Evolutionary conservation across 35 echinoderm and acorn worm genomes (phyloP).

Genomic region (Heliocidaris tuberculata): DNA sequence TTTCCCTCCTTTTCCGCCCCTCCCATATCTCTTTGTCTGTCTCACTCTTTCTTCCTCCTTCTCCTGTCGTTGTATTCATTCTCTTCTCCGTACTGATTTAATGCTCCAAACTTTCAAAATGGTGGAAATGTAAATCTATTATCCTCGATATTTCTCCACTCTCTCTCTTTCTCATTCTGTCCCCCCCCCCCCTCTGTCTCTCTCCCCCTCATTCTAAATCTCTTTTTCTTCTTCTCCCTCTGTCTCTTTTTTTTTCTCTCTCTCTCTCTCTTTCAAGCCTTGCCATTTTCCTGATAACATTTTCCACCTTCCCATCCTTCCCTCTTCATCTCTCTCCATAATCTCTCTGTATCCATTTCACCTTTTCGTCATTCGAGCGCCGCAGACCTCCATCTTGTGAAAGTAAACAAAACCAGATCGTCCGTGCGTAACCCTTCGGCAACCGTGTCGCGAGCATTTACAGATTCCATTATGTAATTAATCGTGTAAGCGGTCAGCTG

Average conservation of each 20-base stretch:
- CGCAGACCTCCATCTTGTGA: not conserved
- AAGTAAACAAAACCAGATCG: not conserved
- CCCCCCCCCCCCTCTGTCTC: too few species aligned
- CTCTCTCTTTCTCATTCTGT: too few species aligned
- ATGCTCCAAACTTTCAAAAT: too few species aligned
- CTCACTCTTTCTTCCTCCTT: too few species aligned
- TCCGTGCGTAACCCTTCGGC: not conserved
- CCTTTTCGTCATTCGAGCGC: not conserved
- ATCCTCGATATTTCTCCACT: too few species aligned
- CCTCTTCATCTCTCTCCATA: too few species aligned
- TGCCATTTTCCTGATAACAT: not conserved
- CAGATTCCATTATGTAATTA: slow-evolving; percentile 12
- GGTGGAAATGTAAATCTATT: too few species aligned
- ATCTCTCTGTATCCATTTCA: not conserved
- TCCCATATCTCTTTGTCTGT: too few species aligned
- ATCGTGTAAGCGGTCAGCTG: not conserved
- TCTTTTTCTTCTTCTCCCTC: not conserved
- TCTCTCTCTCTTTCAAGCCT: not conserved
- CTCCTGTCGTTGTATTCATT: too few species aligned
- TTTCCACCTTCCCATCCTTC: not conserved
- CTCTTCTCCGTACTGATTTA: too few species aligned
- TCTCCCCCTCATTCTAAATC: not conserved
- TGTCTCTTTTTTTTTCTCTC: not conserved
- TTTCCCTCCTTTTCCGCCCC: too few species aligned
- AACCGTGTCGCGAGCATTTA: not conserved